Evolutionary conservation across 2,113 vertebrate genomes (phyloP), one percentile per base, ranked within the genome.

Genomic region (Pagrus major): DNA sequence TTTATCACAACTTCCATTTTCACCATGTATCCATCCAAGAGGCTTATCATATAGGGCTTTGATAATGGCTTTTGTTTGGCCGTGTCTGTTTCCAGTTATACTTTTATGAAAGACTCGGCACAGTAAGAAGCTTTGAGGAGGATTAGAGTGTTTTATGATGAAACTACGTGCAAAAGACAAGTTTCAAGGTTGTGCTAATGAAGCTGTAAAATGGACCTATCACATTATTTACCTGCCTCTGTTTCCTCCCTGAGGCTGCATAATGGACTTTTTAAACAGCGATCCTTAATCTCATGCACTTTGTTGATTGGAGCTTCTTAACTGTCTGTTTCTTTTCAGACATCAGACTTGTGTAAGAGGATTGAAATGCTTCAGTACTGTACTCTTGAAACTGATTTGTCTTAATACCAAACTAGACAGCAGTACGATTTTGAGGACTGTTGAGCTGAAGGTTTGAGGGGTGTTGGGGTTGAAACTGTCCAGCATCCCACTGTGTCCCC

Each of bases 271-370:
- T 49, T 61, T 73, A 70, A 74, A 78, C 75, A 55, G 65, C 25
- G 72, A 58, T 54, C 79, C 64, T 80, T 93, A 92, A 94, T 94
- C 93, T 94, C 59, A 10, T 72, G 78, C 89, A 89, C 89, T 92
- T 92, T 92, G 93, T 92, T 94, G 93, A 93, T 89, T 89, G 84
- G 71, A 85, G 70, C 86, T 55, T 89, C 83, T 88, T 88, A 92
- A 85, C 81, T 92, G 91, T 93, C 92, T 91, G 89, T 91, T 64
- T 78, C 75, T 86, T 82, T 86, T 93, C 92, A 93, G 92, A 93
- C 90, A 86, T 94, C 86, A 90, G 93, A 93, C 91, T 76, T 60
- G 56, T 52, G 83, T 94, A 93, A 94, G 92, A 94, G 90, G 94
- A 94, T 93, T 93, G 92, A 89, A 77, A 88, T 68, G 75, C 81